phyloP scores from a whole-genome alignment of 1,140 invertebrate genomes.

The Tetramorium parvispinum region DNA sequence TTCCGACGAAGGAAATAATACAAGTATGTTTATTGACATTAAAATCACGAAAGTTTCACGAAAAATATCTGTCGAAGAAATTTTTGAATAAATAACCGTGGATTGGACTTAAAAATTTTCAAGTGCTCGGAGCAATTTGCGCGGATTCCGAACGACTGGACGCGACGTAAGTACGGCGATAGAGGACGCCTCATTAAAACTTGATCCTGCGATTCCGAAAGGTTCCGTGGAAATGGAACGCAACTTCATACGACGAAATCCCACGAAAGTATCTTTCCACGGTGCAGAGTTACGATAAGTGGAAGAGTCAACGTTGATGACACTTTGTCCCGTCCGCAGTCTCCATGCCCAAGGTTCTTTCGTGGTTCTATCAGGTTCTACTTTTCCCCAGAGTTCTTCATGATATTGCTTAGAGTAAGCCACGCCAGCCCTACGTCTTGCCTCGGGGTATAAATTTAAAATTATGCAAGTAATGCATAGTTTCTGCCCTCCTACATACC shows the following conservation, averaged over 20 bases:
- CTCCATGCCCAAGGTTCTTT: background rate
- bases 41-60: background rate
- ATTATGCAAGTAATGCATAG: conserved; percentile 80
- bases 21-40: background rate
- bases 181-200: conserved; percentile 63
- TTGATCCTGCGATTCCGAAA: conserved; percentile 55
- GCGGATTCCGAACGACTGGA: background rate
- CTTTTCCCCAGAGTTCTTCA: conserved; percentile 24
- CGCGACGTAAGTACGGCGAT: conserved; percentile 40
- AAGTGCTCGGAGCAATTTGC: conserved; percentile 29
- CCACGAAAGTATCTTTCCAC: conserved; percentile 45
- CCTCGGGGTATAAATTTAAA: conserved; percentile 78
- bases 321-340: conserved; percentile 41
- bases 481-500: conserved; percentile 76
- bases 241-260: conserved; percentile 26
- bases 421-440: conserved; percentile 4
- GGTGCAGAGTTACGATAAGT: conserved; percentile 42
- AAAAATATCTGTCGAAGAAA: background rate
- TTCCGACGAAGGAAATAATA: background rate
- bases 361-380: conserved; percentile 19
- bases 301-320: conserved; percentile 49
- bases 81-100: conserved; percentile 17
- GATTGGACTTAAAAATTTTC: conserved; percentile 14
- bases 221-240: conserved; percentile 54
- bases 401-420: conserved; percentile 37